Conservation (phyloP, 2,113 vertebrate genomes). For the Ageneiosus marmoratus region DNA sequence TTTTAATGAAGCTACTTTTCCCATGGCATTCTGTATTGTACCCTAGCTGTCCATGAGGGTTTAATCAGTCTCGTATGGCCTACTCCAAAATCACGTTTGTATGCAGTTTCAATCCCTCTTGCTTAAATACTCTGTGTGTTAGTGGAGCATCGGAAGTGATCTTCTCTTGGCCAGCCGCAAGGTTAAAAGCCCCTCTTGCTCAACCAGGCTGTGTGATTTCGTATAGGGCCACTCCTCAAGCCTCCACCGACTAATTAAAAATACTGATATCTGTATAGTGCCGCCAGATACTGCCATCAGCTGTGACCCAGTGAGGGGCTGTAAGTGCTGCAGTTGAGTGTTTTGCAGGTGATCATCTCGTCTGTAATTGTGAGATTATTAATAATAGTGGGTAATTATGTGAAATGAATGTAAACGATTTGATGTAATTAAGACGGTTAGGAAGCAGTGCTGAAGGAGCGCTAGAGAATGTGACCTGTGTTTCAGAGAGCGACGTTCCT, state of each 20-base stretch:
- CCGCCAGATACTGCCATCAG: constrained; percentile 22
- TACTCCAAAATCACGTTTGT: background rate
- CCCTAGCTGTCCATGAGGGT: background rate
- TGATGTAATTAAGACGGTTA: constrained; percentile 66
- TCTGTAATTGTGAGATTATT: constrained; percentile 80
- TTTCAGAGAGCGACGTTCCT: constrained; percentile 54
- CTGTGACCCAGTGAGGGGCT: constrained; percentile 27
- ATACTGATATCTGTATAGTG: constrained; percentile 53
- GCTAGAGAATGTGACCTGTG: constrained; percentile 54
- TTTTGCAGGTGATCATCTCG: constrained; percentile 68
- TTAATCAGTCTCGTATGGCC: background rate
- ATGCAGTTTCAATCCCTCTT: background rate
- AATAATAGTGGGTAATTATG: constrained; percentile 81
- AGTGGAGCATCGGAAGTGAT: constrained; percentile 31
- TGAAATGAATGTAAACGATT: constrained; percentile 65
- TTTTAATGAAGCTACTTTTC: background rate
- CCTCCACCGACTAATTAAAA: constrained; percentile 53
- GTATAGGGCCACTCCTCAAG: constrained; percentile 26
- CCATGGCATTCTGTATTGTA: background rate
- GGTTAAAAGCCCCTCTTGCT: constrained; percentile 49
- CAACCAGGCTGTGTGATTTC: constrained; percentile 23
- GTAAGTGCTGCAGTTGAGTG: constrained; percentile 56
- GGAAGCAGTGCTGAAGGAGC: constrained; percentile 69
- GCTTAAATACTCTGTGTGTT: constrained; percentile 38
- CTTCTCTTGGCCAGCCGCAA: constrained; percentile 37